phyloP scores from a whole-genome alignment of 2,113 vertebrate genomes.

The Desmodus rotundus region DNA sequence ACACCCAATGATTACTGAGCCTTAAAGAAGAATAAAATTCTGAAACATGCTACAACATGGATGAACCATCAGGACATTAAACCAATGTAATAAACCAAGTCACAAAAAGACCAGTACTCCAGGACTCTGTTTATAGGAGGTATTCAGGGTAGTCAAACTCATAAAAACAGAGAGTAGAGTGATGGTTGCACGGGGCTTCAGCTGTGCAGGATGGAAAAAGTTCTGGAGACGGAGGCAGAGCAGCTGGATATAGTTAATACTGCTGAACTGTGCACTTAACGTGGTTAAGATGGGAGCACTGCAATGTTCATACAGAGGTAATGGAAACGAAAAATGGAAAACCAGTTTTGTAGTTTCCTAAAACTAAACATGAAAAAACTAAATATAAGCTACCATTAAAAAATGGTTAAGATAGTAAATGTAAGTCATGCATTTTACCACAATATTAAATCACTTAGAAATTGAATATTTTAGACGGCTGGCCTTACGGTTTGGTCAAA shows the following conservation, averaged over 20 bases:
- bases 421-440: not conserved
- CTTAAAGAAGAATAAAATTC: not conserved
- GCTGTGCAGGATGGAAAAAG: not conserved
- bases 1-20: too few species aligned
- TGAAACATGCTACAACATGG: not conserved
- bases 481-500: not conserved
- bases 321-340: not conserved
- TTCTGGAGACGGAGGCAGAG: too few species aligned
- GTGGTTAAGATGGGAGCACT: not conserved
- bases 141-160: not conserved
- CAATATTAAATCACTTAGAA: not conserved
- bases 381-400: not conserved
- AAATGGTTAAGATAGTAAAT: not conserved
- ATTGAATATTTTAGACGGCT: not conserved
- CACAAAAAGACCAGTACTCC: not conserved
- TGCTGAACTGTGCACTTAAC: not conserved
- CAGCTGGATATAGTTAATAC: too few species aligned
- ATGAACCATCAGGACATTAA: not conserved
- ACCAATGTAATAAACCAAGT: not conserved
- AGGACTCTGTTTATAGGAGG: not conserved
- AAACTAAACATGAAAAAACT: not conserved
- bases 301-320: not conserved
- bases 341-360: not conserved
- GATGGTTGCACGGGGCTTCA: not conserved
- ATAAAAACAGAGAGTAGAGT: not conserved